These are phyloP conservation scores for Mastigias papua DNA, from an alignment of 30 jellyfish, hydroid and myxozoan species.

Conservation along the genomic window DNA sequence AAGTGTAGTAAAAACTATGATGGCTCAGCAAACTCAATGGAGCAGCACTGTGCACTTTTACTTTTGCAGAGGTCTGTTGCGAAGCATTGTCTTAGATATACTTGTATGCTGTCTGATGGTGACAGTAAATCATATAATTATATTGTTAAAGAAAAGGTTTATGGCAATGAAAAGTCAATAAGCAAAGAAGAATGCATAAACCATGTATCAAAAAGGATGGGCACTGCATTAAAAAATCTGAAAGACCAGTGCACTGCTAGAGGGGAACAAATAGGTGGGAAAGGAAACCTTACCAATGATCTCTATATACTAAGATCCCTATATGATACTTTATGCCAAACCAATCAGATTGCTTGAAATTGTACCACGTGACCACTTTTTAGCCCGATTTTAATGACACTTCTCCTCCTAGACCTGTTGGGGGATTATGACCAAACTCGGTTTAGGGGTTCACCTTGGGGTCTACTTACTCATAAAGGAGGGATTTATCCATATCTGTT, in stretches of 20 bases:
- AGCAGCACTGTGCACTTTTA: background rate
- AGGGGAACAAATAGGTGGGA: background rate
- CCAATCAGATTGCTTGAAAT: no score
- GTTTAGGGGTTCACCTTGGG: no score
- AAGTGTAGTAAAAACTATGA: background rate
- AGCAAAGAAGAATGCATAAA: conserved; percentile 17
- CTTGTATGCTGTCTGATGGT: conserved; percentile 46
- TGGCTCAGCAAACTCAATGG: background rate
- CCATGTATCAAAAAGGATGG: conserved; percentile 34
- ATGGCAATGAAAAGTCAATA: background rate
- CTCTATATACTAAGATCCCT: no score
- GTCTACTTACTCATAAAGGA: no score
- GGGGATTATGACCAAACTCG: no score
- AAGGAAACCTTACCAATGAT: background rate
- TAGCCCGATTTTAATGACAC: no score
- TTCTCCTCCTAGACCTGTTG: no score
- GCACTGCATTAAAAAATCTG: conserved; percentile 26
- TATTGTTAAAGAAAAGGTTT: background rate
- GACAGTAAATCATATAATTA: conserved; percentile 39
- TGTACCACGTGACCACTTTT: no score
- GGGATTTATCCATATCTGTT: no score
- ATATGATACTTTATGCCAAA: no score
- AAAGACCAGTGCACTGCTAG: conserved; percentile 28
- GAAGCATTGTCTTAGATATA: background rate
- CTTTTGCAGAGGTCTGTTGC: background rate